Conservation (phyloP, 2,888 invertebrate species). For the Cabera pusaria region DNA sequence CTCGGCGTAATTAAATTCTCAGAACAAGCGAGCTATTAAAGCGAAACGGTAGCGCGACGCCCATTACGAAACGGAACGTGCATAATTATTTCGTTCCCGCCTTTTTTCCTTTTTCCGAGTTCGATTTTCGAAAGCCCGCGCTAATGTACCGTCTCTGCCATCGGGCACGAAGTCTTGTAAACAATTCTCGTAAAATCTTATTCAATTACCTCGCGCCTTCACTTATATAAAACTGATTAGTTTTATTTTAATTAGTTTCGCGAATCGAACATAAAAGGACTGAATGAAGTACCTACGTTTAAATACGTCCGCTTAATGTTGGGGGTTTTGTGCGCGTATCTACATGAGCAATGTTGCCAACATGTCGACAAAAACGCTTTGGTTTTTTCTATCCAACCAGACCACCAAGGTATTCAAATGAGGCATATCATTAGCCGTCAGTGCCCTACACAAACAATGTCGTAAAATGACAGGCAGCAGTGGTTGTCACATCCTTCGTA, state of each 20-base stretch:
- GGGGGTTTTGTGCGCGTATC: conserved; percentile 17
- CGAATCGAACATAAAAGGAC: conserved; percentile 26
- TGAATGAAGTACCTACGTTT: conserved; percentile 8
- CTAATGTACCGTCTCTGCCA: conserved; percentile 74
- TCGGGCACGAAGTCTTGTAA: conserved; percentile 73
- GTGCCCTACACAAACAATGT: conserved; percentile 76
- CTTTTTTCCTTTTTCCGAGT: conserved; percentile 71
- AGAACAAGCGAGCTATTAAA: conserved; percentile 81
- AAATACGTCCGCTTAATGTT: conserved; percentile 11
- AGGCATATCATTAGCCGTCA: conserved; percentile 74
- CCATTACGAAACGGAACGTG: conserved; percentile 81
- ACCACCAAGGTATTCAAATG: conserved; percentile 79
- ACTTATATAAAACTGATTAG: conserved; percentile 64
- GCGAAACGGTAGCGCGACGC: conserved; percentile 80
- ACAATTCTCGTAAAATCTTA: conserved; percentile 79
- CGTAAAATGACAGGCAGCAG: conserved; percentile 76
- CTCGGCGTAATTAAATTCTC: conserved; percentile 79
- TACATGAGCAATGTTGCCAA: conserved; percentile 30
- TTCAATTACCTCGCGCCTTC: conserved; percentile 67
- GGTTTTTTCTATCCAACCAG: conserved; percentile 56
- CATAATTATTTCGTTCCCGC: conserved; percentile 83
- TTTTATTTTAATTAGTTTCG: conserved; percentile 41
- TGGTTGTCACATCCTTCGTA: conserved; percentile 64
- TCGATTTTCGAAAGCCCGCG: conserved; percentile 73
- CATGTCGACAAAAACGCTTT: conserved; percentile 44